Evolutionary conservation across 2,113 vertebrate genomes (phyloP), one percentile per base, ranked within the genome.

Genomic region (Scophthalmus maximus): DNA sequence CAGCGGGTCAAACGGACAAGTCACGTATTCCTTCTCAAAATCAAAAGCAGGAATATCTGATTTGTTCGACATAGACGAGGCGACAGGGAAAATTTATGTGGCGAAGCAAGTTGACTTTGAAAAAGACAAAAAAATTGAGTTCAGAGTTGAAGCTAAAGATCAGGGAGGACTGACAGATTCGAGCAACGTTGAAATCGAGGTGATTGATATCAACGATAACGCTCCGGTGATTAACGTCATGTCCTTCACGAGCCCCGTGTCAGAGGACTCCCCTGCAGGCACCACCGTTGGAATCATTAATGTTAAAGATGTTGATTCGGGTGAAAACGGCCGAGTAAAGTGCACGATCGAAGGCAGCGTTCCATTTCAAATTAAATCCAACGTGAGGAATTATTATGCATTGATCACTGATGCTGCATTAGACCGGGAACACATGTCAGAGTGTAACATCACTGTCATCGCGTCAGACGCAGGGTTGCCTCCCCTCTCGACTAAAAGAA

Each of bases 171-270:
- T 90, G 4, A 83, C 72, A 9, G 81, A 90, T 22, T 73, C 86
- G 0, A 73, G 84, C 9, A 89, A 88, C 68, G 56, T 92, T n/a
- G 78, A 85, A 75, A 84, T 93, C 12, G 88, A 89, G 6, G 68
- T 92, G 4, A 68, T 79, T 0, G 90, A 92, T 71, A 59, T 84
- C 2, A 92, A 92, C 18, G 90, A 92, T 62, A 91, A 92, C n/a
- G 49, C 50, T 2, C 89, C 90, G 1, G 14, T 85, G 3, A 88
- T 92, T 7, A 89, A 67, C 2, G 77, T 91, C 0, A 92, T 89
- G 87, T 91, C 89, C 6, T 90, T 90, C 57, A 73, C 58, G 0
- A 91, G 80, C 47, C 76, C 76, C 11, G 66, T 92, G 3, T 84
- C 87, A 22, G 90, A 92, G 9, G 80, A 91, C 47, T 79, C 90